phyloP scores from a whole-genome alignment of 1,140 invertebrate genomes.

The Atta colombica region DNA sequence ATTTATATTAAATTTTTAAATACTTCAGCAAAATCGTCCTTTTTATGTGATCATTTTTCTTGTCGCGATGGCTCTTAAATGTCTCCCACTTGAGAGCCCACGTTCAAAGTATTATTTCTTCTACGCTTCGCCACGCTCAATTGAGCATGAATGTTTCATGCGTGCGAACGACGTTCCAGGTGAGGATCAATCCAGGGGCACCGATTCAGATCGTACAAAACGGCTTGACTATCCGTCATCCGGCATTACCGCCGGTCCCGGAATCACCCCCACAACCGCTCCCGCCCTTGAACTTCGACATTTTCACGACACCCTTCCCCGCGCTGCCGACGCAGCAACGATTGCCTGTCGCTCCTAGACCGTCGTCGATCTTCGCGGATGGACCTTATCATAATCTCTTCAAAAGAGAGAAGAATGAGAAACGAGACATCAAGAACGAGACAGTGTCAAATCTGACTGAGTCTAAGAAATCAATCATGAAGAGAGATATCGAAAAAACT shows the following conservation, averaged over 20 bases:
- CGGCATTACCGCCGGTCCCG: constrained; percentile 71
- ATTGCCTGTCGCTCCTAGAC: background rate
- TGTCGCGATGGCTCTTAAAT: background rate
- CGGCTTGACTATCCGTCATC: constrained; percentile 83
- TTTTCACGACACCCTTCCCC: constrained; percentile 59
- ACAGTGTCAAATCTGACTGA: background rate
- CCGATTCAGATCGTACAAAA: constrained; percentile 81
- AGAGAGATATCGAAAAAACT: constrained; percentile 51
- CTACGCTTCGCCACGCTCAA: background rate
- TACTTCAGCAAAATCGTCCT: too few species aligned
- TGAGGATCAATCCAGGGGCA: constrained; percentile 84
- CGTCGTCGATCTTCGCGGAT: constrained; percentile 46
- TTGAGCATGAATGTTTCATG: constrained; percentile 30
- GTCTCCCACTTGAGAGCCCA: background rate
- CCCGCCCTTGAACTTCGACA: constrained; percentile 78
- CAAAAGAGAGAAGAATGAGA: constrained; percentile 74
- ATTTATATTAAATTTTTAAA: too few species aligned
- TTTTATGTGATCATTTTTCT: background rate
- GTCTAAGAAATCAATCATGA: constrained; percentile 56
- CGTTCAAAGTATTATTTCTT: background rate
- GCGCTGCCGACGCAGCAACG: constrained; percentile 20
- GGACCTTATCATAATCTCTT: constrained; percentile 77
- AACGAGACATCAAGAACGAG: constrained; percentile 48
- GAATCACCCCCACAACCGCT: constrained; percentile 76
- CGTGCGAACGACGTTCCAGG: constrained; percentile 71